Evolutionary conservation across 2,113 vertebrate genomes (phyloP), one percentile per base, ranked within the genome.

Genomic region (Acrocephalus kingi): DNA sequence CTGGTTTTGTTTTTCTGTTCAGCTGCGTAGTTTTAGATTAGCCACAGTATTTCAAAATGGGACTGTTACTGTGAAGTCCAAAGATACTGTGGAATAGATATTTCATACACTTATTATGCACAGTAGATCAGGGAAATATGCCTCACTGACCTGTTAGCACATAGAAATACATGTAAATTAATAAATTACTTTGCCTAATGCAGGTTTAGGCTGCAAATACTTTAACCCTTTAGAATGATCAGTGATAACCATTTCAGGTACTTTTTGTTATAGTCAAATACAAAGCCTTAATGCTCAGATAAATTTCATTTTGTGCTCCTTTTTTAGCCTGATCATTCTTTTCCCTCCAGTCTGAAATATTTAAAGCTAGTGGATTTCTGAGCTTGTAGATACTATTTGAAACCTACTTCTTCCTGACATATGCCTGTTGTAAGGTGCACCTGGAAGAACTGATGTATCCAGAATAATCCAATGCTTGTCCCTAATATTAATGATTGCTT

Each of bases 1-100:
- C 92, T 59, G 90, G 66, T 96, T 97, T 97, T 97, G 95, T 96
- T 97, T 96, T 93, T 90, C 93, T 97, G 74, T 93, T 96, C 91
- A 80, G 87, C 95, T 97, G 83, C 62, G 89, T 83, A 93, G 93
- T 89, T 95, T 93, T 71, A 96, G 92, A 97, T 97, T 97, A 96
- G 79, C 62, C 93, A 84, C 58, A 89, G 91, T 96, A 96, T 96
- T 97, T 97, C 92, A 95, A 93, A 96, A 96, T 48, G 72, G 89
- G 69, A 33, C 76, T 84, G 58, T 25, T 58, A 49, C 72, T 94
- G 39, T 54, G 75, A 82, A 97, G 68, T 75, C 84, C 66, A 94
- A 91, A 94, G 49, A 45, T 56, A 35, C 59, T 15, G 43, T 66
- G 28, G 59, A 79, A 86, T 73, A 48, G 31, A 54, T 56, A 63